phyloP scores from a whole-genome alignment of 2,888 invertebrate species.

The Meganola albula region DNA sequence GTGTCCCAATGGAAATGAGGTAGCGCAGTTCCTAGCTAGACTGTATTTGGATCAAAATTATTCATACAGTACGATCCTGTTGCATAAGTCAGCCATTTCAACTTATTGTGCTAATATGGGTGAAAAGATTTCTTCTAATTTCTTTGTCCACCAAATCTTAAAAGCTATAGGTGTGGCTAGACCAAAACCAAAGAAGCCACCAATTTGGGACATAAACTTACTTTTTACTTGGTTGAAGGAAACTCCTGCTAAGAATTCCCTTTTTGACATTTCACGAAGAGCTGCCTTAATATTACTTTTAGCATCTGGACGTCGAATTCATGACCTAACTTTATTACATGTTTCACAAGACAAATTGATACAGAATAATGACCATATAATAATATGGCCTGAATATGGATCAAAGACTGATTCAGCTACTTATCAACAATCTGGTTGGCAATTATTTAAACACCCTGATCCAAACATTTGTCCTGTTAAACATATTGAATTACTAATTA shows the following conservation, averaged over 20 bases:
- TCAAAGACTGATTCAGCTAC: slow-evolving; percentile 18
- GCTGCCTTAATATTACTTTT: background rate
- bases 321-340: slow-evolving; percentile 14
- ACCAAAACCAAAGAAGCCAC: slow-evolving; percentile 10
- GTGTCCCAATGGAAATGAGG: background rate
- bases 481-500: background rate
- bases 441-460: slow-evolving; percentile 1
- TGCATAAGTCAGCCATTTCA: slow-evolving; percentile 3
- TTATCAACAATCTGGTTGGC: slow-evolving; percentile 21
- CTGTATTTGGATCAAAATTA: background rate
- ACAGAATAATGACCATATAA: slow-evolving; percentile 4
- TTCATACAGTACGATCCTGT: slow-evolving; percentile 1
- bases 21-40: background rate
- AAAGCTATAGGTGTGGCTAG: slow-evolving; percentile 2
- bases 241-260: background rate
- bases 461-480: background rate
- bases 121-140: slow-evolving; percentile 1
- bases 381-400: slow-evolving; percentile 9
- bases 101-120: background rate
- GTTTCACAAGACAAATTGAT: slow-evolving; percentile 2
- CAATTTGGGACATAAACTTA: slow-evolving; percentile 19
- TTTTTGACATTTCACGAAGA: background rate
- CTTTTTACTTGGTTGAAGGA: slow-evolving; percentile 1
- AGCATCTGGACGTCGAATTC: slow-evolving; percentile 15
- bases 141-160: slow-evolving; percentile 2